Evolutionary conservation across 1,140 invertebrate species (phyloP).

Genomic region (Trichonephila inaurata): DNA sequence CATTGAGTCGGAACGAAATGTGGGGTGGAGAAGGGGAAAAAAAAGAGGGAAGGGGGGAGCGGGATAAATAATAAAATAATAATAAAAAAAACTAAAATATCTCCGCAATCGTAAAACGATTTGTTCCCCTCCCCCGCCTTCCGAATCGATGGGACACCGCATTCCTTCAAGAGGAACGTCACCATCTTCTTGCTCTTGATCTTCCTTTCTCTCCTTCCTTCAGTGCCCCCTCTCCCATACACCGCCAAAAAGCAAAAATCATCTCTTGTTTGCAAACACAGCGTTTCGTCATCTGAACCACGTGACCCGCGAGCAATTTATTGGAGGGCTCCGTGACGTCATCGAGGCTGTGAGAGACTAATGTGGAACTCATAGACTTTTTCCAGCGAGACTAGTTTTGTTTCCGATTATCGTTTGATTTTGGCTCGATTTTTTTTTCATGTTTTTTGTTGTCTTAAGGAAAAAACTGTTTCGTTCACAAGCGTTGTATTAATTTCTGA

Average conservation of each 20-base stretch:
- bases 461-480: too few relatives aligned
- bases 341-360: constrained; percentile 13
- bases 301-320: constrained; percentile 65
- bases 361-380: constrained; percentile 20
- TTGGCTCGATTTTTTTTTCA: background rate
- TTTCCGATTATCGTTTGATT: constrained; percentile 9
- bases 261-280: constrained; percentile 75
- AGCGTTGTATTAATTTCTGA: too few relatives aligned
- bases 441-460: background rate
- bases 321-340: constrained; percentile 63
- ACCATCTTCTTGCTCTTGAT: constrained; percentile 61
- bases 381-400: background rate
- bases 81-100: constrained; percentile 72
- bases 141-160: constrained; percentile 72
- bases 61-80: constrained; percentile 76
- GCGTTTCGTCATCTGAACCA: constrained; percentile 73
- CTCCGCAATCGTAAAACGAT: constrained; percentile 76
- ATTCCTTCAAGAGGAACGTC: constrained; percentile 68
- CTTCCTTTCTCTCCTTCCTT: constrained; percentile 27
- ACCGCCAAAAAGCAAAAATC: constrained; percentile 59
- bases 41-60: constrained; percentile 21
- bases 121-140: constrained; percentile 44
- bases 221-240: too few relatives aligned
- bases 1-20: constrained; percentile 61
- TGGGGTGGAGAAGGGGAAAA: constrained; percentile 44